Conservation (phyloP, 2,888 invertebrate genomes). For the Chaetoderma sp. region DNA sequence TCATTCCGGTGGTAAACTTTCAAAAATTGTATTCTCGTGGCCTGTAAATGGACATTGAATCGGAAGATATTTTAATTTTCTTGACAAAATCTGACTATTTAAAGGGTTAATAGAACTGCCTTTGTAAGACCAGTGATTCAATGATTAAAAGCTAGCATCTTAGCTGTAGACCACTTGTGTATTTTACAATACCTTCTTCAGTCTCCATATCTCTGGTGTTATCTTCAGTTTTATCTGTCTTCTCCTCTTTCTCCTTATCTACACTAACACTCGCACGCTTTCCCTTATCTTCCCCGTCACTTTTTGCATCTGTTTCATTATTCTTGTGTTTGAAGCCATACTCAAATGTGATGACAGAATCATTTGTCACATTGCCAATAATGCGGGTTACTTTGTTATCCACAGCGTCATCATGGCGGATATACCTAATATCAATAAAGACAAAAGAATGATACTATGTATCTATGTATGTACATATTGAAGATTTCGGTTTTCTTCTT, state of each 20-base stretch:
- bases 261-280: neutral
- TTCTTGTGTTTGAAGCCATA: conserved; percentile 49
- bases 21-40: too few species aligned
- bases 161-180: conserved; percentile 5
- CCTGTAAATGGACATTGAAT: too few species aligned
- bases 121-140: too few species aligned
- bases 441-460: neutral
- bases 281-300: neutral
- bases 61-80: too few species aligned
- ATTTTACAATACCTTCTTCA: neutral
- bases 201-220: neutral
- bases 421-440: conserved; percentile 44
- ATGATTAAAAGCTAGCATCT: too few species aligned
- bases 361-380: conserved; percentile 59
- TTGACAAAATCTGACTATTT: too few species aligned
- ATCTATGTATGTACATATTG: too few species aligned
- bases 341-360: conserved; percentile 62
- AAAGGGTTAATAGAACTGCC: too few species aligned
- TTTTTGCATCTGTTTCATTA: conserved; percentile 11
- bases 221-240: neutral
- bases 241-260: neutral
- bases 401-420: conserved; percentile 48
- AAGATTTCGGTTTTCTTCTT: too few species aligned
- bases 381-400: conserved; percentile 46
- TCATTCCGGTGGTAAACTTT: too few species aligned